phyloP scores from a whole-genome alignment of 2,797 vertebrate genomes.

The Gallinago stenura region DNA sequence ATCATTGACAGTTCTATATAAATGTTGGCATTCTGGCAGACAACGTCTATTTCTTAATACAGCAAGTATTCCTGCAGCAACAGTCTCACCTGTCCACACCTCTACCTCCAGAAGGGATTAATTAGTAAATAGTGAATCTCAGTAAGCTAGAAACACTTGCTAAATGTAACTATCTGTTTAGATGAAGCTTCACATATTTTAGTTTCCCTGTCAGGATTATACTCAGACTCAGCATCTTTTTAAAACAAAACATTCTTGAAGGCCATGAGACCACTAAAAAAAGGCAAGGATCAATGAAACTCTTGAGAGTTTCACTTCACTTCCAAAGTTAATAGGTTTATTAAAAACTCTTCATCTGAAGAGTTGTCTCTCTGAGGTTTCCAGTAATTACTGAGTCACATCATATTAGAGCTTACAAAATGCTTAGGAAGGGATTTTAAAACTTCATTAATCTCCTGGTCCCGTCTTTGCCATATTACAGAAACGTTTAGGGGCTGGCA shows the following conservation, averaged over 20 bases:
- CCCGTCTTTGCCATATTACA: neutral
- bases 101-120: neutral
- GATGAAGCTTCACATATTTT: neutral
- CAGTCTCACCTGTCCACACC: neutral
- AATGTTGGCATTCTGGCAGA: neutral
- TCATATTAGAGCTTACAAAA: conserved; percentile 27
- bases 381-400: conserved; percentile 20
- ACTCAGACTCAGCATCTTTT: neutral
- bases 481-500: neutral
- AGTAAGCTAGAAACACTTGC: neutral
- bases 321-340: conserved; percentile 23
- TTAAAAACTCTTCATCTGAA: conserved; percentile 38
- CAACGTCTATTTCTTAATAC: neutral
- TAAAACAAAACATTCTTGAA: neutral
- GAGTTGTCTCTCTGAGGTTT: conserved; percentile 6
- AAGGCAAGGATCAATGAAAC: conserved; percentile 16
- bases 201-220: neutral
- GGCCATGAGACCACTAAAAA: neutral
- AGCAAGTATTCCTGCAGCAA: neutral
- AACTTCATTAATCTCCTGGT: conserved; percentile 34
- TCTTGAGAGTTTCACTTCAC: neutral
- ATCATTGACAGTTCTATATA: neutral
- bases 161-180: neutral
- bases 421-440: conserved; percentile 42
- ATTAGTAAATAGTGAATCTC: neutral